Evolutionary conservation across 2,888 invertebrate species (phyloP), one percentile per base, ranked within the genome.

Genomic region (Colletes collaris): DNA sequence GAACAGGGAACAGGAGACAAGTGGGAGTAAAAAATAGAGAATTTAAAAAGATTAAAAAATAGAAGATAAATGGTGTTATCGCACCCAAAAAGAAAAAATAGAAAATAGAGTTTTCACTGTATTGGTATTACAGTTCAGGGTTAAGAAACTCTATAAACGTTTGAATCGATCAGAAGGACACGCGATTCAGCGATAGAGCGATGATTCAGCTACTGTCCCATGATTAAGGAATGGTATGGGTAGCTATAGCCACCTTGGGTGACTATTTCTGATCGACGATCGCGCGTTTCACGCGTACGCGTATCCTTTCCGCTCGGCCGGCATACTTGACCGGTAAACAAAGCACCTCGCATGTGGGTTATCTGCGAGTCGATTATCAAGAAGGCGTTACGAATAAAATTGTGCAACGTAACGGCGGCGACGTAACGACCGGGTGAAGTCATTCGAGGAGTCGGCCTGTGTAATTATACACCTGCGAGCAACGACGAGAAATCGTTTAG

Each of bases 181-280:
- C 40, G 40, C 40, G 40, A 40, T 40, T 40, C 40, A 4, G 40
- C 40, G 40, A 40, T 3, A 40, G 3, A 4, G 4, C 40, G 40
- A 40, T 40, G 40, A 40, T 44, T 16, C 59, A 40, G 40, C 40
- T 16, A 10, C 19, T 44, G 5, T 11, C 4, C 11, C 2, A 6
- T 6, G 40, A 40, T 40, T 40, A 37, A 37, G 3, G 1, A 35
- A 56, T 55, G 27, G 13, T 44, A 37, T 44, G 5, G 44, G 16
- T 16, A 19, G 10, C 44, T 60, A 53, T 19, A 44, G 37, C n/a
- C 35, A 27, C 27, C 27, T 27, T 27, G 27, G 27, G 1, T 27
- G 59, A 59, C 40, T 55, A 40, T 77, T 35, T 74, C 60, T 70
- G 67, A 71, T 76, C 59, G 53, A 56, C 66, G 70, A 82, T 80